Percentiles rank a stretch among this genome's conserved stretches.
These are phyloP conservation scores for Choloepus didactylus DNA, from an alignment of 2,797 vertebrate genomes.

Conservation along the genomic window DNA sequence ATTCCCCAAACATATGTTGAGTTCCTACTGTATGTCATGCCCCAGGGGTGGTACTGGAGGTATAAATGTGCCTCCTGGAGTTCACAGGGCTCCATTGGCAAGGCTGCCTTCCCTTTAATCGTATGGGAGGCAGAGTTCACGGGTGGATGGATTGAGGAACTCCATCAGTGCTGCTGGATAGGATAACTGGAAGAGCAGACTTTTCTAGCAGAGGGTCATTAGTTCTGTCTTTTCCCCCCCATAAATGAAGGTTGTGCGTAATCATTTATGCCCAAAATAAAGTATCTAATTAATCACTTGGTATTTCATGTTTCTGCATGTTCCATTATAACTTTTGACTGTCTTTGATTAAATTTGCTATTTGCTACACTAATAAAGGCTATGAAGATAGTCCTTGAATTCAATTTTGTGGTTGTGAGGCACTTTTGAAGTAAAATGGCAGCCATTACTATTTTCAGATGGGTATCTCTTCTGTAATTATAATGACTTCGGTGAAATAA, in stretches of 20 bases:
- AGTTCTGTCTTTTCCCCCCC: slow-evolving; percentile 50
- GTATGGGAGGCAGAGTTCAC: neutral
- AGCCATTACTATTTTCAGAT: slow-evolving; percentile 59
- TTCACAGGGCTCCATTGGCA: slow-evolving; percentile 31
- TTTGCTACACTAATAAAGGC: slow-evolving; percentile 71
- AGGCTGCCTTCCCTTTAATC: slow-evolving; percentile 19
- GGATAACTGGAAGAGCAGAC: neutral
- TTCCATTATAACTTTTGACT: slow-evolving; percentile 73
- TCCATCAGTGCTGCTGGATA: slow-evolving; percentile 20
- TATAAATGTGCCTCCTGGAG: slow-evolving; percentile 35
- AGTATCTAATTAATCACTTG: slow-evolving; percentile 64
- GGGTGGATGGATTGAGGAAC: neutral
- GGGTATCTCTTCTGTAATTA: slow-evolving; percentile 46
- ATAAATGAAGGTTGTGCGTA: slow-evolving; percentile 65
- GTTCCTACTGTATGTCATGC: neutral
- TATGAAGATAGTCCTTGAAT: slow-evolving; percentile 72
- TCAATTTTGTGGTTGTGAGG: slow-evolving; percentile 70
- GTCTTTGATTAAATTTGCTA: slow-evolving; percentile 76
- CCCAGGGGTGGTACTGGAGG: slow-evolving; percentile 16
- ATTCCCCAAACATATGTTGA: slow-evolving; percentile 56
- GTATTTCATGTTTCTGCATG: slow-evolving; percentile 70
- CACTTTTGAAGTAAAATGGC: slow-evolving; percentile 68
- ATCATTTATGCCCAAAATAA: slow-evolving; percentile 70
- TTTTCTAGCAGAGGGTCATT: slow-evolving; percentile 53
- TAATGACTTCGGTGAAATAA: slow-evolving; percentile 66